A percentile compares a stretch with the other conserved stretches of the same genome.
Conservation (phyloP, 2,888 invertebrate species). For the Iselma pallidipennis region DNA sequence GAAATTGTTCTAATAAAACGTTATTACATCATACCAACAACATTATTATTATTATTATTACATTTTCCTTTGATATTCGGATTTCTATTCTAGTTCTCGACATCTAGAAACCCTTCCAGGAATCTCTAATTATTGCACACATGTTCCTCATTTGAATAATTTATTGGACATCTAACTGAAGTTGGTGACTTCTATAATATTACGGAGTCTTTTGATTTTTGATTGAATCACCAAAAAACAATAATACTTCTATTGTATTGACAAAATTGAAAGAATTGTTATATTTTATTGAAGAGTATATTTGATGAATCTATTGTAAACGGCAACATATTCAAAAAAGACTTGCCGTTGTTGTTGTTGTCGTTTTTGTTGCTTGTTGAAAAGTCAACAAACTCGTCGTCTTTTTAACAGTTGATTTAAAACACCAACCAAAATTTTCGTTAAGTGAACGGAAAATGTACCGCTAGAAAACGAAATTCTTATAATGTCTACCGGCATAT, state of each 20-base stretch:
- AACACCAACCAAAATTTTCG: not conserved
- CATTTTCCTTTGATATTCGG: not conserved
- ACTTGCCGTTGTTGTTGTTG: too few species aligned
- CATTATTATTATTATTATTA: not conserved
- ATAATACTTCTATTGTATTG: not conserved
- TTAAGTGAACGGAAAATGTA: not conserved
- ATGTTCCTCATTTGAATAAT: not conserved
- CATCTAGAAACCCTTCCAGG: not conserved
- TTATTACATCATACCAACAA: not conserved
- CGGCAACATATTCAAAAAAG: too few species aligned
- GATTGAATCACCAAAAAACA: too few species aligned
- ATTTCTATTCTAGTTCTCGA: not conserved
- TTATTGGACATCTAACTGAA: not conserved
- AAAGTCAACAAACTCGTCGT: slow-evolving; percentile 1
- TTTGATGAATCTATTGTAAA: not conserved
- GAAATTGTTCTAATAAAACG: not conserved
- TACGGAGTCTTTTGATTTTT: too few species aligned
- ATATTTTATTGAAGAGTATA: not conserved
- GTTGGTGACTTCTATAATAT: too few species aligned
- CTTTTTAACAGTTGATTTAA: slow-evolving; percentile 2
- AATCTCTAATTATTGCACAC: not conserved
- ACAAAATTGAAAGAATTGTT: not conserved
- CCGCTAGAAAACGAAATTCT: not conserved
- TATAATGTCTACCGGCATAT: too few species aligned
- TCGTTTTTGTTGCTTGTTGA: not conserved